Evolutionary conservation across 2,797 vertebrate species (phyloP).

Genomic region (Leuciscus waleckii): DNA sequence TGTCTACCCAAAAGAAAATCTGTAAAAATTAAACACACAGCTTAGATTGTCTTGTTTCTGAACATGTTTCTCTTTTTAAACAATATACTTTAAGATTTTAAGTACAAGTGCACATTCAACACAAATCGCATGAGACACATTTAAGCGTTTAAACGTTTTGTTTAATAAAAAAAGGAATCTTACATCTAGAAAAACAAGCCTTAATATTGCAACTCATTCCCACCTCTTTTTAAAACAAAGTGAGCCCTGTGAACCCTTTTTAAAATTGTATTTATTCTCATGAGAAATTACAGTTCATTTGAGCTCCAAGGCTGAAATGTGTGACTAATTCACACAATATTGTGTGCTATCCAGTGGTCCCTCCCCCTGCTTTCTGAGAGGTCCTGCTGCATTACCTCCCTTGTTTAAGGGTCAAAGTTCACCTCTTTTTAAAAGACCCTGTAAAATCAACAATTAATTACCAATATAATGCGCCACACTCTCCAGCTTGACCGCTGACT

Average conservation of each 20-base stretch:
- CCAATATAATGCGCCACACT: slow-evolving; percentile 69
- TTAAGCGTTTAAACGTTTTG: too few relatives aligned
- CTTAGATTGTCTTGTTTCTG: background rate
- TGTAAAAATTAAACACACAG: background rate
- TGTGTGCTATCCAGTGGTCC: slow-evolving; percentile 4
- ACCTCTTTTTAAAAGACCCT: slow-evolving; percentile 69
- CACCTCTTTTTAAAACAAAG: background rate
- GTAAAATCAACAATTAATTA: slow-evolving; percentile 81
- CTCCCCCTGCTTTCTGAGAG: slow-evolving; percentile 28
- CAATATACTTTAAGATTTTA: background rate
- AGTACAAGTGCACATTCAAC: background rate
- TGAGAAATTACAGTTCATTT: background rate
- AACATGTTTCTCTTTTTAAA: background rate
- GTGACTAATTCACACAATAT: slow-evolving; percentile 37
- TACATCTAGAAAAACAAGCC: background rate
- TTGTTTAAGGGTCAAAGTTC: slow-evolving; percentile 81
- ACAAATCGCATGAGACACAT: background rate
- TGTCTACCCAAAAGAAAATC: background rate
- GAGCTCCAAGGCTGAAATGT: background rate
- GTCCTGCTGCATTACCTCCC: slow-evolving; percentile 48
- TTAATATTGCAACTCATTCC: background rate
- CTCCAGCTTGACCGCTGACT: background rate
- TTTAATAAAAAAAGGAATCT: background rate
- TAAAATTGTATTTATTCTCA: background rate
- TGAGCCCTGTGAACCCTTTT: background rate